These are phyloP conservation scores for Elegia similella DNA, from an alignment of 2,888 invertebrate species.

Conservation along the genomic window DNA sequence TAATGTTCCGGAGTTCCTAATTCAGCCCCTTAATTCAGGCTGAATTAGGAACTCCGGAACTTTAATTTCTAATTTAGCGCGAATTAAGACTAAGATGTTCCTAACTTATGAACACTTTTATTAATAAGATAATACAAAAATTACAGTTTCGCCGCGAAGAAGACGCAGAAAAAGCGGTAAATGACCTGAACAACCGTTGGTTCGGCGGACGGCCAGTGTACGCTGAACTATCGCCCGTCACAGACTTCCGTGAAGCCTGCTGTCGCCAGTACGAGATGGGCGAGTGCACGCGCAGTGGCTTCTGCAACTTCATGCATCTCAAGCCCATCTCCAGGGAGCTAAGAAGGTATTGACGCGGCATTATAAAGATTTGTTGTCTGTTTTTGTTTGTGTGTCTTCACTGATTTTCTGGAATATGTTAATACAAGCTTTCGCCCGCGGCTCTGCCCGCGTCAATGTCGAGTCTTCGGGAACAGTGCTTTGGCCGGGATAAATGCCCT, in stretches of 20 bases:
- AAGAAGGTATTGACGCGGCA: constrained; percentile 81
- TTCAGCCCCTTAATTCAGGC: no score
- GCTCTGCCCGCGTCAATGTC: no score
- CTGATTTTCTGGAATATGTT: no score
- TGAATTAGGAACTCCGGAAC: no score
- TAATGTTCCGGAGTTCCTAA: no score
- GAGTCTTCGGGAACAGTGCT: no score
- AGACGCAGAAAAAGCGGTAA: constrained; percentile 98
- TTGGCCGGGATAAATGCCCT: no score
- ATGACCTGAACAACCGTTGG: constrained; percentile 99
- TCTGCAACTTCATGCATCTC: constrained; percentile 99
- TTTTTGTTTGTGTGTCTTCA: no score
- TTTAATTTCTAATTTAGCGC: no score
- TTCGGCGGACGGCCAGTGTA: constrained; percentile 99
- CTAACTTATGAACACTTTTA: no score
- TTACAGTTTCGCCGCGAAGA: constrained; percentile 96
- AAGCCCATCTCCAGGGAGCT: constrained; percentile 98
- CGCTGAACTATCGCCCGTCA: constrained; percentile 98
- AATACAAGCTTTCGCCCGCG: no score
- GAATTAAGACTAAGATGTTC: no score
- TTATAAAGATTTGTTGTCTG: background rate
- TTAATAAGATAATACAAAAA: background rate
- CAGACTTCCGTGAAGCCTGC: constrained; percentile 99
- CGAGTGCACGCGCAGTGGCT: constrained; percentile 98
- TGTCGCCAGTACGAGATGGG: constrained; percentile 99